Conservation (phyloP, 2,888 invertebrate genomes). For the Callimorpha dominula region DNA sequence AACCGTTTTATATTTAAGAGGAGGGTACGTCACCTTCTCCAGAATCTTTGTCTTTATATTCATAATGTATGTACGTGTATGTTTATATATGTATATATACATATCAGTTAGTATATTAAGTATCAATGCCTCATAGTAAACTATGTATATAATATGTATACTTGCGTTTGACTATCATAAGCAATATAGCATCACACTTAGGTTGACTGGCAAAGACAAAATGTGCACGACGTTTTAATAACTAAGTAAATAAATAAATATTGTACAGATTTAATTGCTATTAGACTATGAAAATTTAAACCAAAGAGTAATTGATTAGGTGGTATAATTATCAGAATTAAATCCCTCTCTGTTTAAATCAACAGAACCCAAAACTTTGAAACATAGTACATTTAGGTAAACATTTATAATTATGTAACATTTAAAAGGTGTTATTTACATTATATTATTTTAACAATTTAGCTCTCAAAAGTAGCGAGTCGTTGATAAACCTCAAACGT, state of each 20-base stretch:
- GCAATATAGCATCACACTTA: no score
- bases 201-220: no score
- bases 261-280: neutral
- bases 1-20: no score
- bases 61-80: no score
- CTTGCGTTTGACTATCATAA: no score
- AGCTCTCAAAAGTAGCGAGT: constrained; percentile 27
- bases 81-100: no score
- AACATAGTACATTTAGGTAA: neutral
- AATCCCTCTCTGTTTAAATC: neutral
- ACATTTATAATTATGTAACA: neutral
- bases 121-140: no score
- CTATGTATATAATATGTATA: no score
- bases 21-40: no score
- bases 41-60: no score
- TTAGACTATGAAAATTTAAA: neutral
- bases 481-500: constrained; percentile 35
- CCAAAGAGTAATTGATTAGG: neutral
- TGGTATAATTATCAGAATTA: neutral
- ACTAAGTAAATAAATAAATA: neutral
- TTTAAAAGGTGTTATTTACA: constrained; percentile 25
- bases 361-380: neutral
- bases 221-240: no score
- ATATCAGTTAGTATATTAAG: no score
- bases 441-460: constrained; percentile 34